Conservation (phyloP, 1,140 invertebrate species). For the Polypedilum vanderplanki region DNA sequence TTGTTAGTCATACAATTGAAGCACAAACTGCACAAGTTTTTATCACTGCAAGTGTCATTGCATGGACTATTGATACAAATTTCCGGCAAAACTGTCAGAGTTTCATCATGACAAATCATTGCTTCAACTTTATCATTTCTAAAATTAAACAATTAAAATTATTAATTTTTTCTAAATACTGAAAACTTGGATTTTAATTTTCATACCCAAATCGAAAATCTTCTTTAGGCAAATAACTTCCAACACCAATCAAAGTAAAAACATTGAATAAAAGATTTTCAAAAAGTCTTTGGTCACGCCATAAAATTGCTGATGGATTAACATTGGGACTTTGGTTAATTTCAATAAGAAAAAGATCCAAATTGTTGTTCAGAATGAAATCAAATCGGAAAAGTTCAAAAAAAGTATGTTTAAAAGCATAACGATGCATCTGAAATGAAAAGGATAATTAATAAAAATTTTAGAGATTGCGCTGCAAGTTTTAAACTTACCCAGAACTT, state of each 20-base stretch:
- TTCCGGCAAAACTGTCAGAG: background rate
- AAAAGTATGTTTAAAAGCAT: background rate
- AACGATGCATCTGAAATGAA: background rate
- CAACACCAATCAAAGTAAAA: background rate
- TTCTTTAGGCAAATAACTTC: background rate
- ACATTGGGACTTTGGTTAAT: slow-evolving; percentile 5
- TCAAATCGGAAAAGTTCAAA: slow-evolving; percentile 22
- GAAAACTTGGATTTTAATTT: too few species aligned
- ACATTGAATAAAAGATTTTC: background rate
- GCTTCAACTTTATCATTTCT: background rate
- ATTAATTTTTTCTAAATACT: too few species aligned
- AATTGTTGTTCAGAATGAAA: background rate
- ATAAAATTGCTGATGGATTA: background rate
- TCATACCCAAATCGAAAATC: background rate
- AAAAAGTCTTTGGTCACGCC: background rate
- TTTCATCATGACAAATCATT: background rate
- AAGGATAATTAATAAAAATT: background rate
- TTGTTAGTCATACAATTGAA: background rate
- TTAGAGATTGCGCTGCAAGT: background rate
- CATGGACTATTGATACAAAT: background rate
- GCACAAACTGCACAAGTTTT: background rate
- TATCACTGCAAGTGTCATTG: background rate
- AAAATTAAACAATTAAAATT: background rate
- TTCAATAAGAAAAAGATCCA: background rate
- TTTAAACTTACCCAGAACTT: background rate